phyloP scores from a whole-genome alignment of 1,140 invertebrate species.

The Procambarus clarkii region DNA sequence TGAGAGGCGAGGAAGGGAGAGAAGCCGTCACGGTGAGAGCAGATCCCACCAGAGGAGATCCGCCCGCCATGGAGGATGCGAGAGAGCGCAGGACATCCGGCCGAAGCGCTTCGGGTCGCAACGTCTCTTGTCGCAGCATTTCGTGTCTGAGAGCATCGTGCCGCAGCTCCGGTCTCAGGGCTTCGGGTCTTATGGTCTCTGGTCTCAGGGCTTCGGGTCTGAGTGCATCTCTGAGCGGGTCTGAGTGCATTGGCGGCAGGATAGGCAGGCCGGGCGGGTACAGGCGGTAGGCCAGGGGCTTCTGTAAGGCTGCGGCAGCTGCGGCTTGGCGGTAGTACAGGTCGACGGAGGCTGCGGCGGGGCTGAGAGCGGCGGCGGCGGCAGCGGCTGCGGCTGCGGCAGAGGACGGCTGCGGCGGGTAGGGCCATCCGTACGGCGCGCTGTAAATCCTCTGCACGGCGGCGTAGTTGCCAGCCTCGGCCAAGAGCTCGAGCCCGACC shows the following conservation, averaged over 20 bases:
- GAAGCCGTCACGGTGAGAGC: conserved; percentile 63
- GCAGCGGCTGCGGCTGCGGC: conserved; percentile 77
- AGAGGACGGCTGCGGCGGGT: conserved; percentile 79
- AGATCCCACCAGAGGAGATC: conserved; percentile 38
- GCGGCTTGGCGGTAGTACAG: conserved; percentile 77
- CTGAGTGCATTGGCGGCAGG: conserved; percentile 38
- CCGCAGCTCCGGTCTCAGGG: conserved; percentile 50
- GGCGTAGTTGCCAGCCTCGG: conserved; percentile 64
- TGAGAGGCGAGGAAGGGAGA: conserved; percentile 61
- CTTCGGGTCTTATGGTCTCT: conserved; percentile 57
- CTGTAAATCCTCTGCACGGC: conserved; percentile 62
- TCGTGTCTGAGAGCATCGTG: conserved; percentile 61
- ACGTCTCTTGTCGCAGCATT: conserved; percentile 54
- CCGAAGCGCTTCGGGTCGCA: conserved; percentile 54
- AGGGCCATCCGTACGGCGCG: conserved; percentile 82
- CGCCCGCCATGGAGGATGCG: conserved; percentile 45
- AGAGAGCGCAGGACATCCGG: conserved; percentile 56
- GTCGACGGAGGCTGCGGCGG: conserved; percentile 78
- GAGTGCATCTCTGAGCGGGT: conserved; percentile 54
- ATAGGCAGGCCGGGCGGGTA: conserved; percentile 72
- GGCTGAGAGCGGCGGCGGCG: conserved; percentile 78
- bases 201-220: conserved; percentile 52
- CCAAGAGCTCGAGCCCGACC: conserved; percentile 54
- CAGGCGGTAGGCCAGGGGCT: conserved; percentile 87
- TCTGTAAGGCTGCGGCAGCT: conserved; percentile 84